A percentile compares a stretch with the other conserved stretches of the same genome.
Evolutionary conservation across 2,113 vertebrate species (phyloP).

Genomic region (Calyptommatus sinebrachiatus): DNA sequence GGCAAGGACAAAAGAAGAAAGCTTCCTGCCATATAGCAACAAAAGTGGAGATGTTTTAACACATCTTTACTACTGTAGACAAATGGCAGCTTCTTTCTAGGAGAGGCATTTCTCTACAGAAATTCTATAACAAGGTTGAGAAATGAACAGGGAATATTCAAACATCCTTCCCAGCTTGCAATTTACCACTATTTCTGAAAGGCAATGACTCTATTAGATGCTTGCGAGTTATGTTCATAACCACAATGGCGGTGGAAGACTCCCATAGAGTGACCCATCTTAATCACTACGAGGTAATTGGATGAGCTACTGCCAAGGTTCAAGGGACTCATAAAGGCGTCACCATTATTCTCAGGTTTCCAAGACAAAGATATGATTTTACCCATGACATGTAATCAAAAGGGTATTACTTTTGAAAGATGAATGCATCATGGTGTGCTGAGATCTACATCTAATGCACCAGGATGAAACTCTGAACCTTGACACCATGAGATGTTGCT

Average conservation of each 20-base stretch:
- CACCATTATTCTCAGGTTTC: slow-evolving; percentile 50
- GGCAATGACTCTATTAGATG: slow-evolving; percentile 49
- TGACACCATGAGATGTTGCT: slow-evolving; percentile 27
- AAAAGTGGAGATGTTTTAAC: not conserved
- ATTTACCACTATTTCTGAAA: slow-evolving; percentile 49
- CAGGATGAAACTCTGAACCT: slow-evolving; percentile 37
- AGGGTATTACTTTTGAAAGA: slow-evolving; percentile 61
- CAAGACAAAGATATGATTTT: slow-evolving; percentile 58
- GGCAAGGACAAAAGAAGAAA: not conserved
- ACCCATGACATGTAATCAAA: slow-evolving; percentile 55
- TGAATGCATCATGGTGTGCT: slow-evolving; percentile 44
- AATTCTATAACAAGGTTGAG: slow-evolving; percentile 54
- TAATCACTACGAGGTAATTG: slow-evolving; percentile 55
- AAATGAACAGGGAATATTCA: slow-evolving; percentile 50
- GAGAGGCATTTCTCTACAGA: slow-evolving; percentile 37
- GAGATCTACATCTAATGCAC: slow-evolving; percentile 57
- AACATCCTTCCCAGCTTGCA: slow-evolving; percentile 44
- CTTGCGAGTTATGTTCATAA: slow-evolving; percentile 45
- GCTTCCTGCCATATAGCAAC: not conserved
- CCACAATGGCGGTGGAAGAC: slow-evolving; percentile 10
- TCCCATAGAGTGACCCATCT: slow-evolving; percentile 32
- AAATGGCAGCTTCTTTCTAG: not conserved
- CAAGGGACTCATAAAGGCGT: slow-evolving; percentile 36
- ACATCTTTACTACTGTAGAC: not conserved
- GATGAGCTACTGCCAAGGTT: slow-evolving; percentile 51